A percentile compares a stretch with the other conserved stretches of the same genome.
Evolutionary conservation across 2,797 vertebrate genomes (phyloP).

Genomic region (Acomys russatus): DNA sequence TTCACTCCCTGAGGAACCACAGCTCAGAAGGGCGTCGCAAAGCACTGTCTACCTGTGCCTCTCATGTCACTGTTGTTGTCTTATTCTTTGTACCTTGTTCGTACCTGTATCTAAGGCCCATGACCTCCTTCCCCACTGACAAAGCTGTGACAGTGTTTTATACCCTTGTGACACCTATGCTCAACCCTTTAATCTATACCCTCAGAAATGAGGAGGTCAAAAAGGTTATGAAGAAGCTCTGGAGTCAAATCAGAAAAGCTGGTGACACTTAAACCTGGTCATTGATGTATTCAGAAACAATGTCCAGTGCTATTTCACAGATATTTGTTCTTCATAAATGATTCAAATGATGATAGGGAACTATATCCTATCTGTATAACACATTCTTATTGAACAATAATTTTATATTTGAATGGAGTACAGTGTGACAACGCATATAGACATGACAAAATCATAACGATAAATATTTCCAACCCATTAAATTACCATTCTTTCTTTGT

Average conservation of each 20-base stretch:
- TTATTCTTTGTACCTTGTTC: constrained; percentile 78
- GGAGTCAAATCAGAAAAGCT: not conserved
- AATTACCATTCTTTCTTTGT: not conserved
- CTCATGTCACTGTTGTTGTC: constrained; percentile 69
- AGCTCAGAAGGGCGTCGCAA: constrained; percentile 40
- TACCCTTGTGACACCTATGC: constrained; percentile 70
- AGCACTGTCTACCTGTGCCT: constrained; percentile 66
- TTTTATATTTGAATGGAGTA: not conserved
- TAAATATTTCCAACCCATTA: not conserved
- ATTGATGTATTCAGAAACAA: not conserved
- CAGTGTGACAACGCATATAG: not conserved
- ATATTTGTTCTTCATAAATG: not conserved
- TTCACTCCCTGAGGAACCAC: constrained; percentile 28
- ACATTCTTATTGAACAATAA: not conserved
- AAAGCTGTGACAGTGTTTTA: constrained; percentile 79
- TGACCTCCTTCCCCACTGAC: constrained; percentile 57
- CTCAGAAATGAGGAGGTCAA: constrained; percentile 72
- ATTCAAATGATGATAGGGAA: not conserved
- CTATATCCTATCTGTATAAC: not conserved
- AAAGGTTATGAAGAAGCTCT: constrained; percentile 62
- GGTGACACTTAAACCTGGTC: not conserved
- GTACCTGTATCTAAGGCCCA: constrained; percentile 67
- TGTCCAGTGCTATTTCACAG: not conserved
- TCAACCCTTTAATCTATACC: constrained; percentile 76
- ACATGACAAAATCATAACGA: not conserved